Conservation (phyloP, 2,888 invertebrate genomes). For the Diogma glabrata region DNA sequence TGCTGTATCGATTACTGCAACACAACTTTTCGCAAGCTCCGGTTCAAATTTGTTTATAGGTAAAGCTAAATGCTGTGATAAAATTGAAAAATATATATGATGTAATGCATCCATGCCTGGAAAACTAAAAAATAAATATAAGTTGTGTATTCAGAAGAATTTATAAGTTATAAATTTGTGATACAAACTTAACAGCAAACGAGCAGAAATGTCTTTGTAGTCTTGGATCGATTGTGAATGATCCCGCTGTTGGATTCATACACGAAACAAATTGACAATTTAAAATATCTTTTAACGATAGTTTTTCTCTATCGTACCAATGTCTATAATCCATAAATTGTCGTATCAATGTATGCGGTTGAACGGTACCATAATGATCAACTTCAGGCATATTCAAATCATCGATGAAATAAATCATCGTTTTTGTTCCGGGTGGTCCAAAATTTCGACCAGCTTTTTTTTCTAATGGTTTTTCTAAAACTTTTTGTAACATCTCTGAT, state of each 20-base stretch:
- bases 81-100: constrained; percentile 75
- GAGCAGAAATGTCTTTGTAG: constrained; percentile 81
- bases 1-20: constrained; percentile 56
- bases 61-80: constrained; percentile 60
- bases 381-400: constrained; percentile 98
- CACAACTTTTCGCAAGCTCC: constrained; percentile 45
- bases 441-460: constrained; percentile 91
- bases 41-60: constrained; percentile 54
- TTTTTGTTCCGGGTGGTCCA: constrained; percentile 87
- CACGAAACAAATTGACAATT: constrained; percentile 90
- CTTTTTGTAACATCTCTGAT: constrained; percentile 79
- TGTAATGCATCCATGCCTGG: constrained; percentile 69
- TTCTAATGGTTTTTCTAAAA: constrained; percentile 83
- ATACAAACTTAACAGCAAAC: constrained; percentile 64
- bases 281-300: constrained; percentile 79
- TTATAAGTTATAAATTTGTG: constrained; percentile 6
- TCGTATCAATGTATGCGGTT: constrained; percentile 85
- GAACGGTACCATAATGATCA: constrained; percentile 87
- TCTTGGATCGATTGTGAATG: constrained; percentile 84
- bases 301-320: constrained; percentile 86
- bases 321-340: constrained; percentile 91
- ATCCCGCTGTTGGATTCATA: constrained; percentile 95
- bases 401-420: constrained; percentile 87
- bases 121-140: constrained; percentile 45
- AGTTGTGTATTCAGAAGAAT: neutral